These are phyloP conservation scores for Trichopria drosophilae DNA, from an alignment of 2,888 invertebrate genomes.

Conservation along the genomic window DNA sequence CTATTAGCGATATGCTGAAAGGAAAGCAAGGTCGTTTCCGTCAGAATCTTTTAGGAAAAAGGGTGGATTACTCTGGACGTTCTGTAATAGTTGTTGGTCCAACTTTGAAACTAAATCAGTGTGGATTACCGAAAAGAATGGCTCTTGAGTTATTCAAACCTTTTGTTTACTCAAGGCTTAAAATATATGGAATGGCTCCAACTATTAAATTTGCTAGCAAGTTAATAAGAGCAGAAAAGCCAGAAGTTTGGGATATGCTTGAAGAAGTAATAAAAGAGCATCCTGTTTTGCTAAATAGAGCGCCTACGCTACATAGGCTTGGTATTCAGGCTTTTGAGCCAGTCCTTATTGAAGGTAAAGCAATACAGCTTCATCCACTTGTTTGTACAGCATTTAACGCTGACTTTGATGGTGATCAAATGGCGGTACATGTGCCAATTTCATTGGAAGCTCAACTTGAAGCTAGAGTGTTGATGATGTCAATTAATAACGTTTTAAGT, in stretches of 20 bases:
- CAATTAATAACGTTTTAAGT: slow-evolving; percentile 3
- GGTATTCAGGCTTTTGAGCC: slow-evolving; percentile 22
- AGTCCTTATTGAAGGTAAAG: slow-evolving; percentile 8
- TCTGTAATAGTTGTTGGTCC: slow-evolving; percentile 10
- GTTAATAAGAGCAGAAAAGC: not conserved
- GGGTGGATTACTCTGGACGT: slow-evolving; percentile 17
- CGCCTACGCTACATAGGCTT: slow-evolving; percentile 13
- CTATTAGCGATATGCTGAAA: slow-evolving; percentile 2
- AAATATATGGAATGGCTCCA: not conserved
- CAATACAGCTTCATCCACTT: slow-evolving; percentile 14
- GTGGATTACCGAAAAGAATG: slow-evolving; percentile 9
- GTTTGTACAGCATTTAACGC: slow-evolving; percentile 18
- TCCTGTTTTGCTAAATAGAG: slow-evolving; percentile 12
- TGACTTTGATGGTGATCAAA: slow-evolving; percentile 22
- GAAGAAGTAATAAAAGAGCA: slow-evolving; percentile 7
- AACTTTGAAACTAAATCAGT: slow-evolving; percentile 1
- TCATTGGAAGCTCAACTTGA: slow-evolving; percentile 10
- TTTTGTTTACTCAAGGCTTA: slow-evolving; percentile 1
- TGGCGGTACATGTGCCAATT: slow-evolving; percentile 19
- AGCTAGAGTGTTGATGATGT: slow-evolving; percentile 10
- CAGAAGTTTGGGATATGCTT: slow-evolving; percentile 12
- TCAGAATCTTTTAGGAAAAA: slow-evolving; percentile 14
- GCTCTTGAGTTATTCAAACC: slow-evolving; percentile 10
- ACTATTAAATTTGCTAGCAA: slow-evolving; percentile 1
- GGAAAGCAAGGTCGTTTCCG: slow-evolving; percentile 23